Evolutionary conservation across 2,888 invertebrate genomes (phyloP).

Genomic region (Nipponacmea schrenckii): DNA sequence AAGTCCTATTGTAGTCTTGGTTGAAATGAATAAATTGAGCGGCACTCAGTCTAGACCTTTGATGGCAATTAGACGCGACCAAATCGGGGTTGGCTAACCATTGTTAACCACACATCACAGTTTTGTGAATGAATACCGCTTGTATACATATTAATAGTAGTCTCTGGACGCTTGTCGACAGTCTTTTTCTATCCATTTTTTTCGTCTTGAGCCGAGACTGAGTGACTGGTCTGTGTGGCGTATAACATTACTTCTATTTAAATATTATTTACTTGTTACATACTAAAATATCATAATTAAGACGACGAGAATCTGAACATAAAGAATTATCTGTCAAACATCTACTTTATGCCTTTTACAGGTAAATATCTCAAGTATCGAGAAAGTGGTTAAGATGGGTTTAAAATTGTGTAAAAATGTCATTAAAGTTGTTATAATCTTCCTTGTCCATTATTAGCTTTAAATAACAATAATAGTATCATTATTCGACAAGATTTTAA

Average conservation of each 20-base stretch:
- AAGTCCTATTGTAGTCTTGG: background rate
- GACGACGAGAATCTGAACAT: background rate
- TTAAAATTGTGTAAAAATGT: background rate
- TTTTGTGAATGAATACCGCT: background rate
- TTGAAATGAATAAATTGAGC: conserved; percentile 17
- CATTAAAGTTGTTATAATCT: too few species aligned
- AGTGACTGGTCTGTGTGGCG: too few species aligned
- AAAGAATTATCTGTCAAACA: conserved; percentile 4
- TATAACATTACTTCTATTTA: too few species aligned
- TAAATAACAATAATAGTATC: too few species aligned
- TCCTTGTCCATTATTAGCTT: too few species aligned
- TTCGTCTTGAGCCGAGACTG: too few species aligned
- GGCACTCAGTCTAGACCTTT: conserved; percentile 22
- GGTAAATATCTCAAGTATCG: conserved; percentile 1
- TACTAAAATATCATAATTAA: background rate
- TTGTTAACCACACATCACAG: background rate
- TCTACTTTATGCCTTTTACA: background rate
- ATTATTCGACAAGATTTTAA: too few species aligned
- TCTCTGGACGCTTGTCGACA: too few species aligned
- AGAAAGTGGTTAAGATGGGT: background rate
- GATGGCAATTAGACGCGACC: background rate
- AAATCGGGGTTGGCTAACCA: conserved; percentile 2
- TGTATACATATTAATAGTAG: background rate
- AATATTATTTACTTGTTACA: background rate
- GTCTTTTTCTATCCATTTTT: too few species aligned